These are phyloP conservation scores for Takifugu ocellatus DNA, from an alignment of 2,797 vertebrate genomes.

Conservation along the genomic window DNA sequence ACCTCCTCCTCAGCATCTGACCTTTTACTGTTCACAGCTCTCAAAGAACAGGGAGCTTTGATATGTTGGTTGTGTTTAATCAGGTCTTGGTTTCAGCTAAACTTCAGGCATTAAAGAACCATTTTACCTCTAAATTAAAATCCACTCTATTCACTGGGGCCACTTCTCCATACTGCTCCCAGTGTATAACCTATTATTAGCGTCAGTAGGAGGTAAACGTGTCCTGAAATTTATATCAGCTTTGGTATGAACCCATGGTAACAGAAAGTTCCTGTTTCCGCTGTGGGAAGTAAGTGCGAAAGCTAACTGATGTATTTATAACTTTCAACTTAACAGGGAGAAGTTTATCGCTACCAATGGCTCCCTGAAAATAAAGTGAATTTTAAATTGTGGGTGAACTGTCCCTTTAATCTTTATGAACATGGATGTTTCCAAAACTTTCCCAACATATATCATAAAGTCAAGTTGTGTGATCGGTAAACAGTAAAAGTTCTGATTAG, in stretches of 20 bases:
- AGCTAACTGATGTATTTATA: too few species aligned
- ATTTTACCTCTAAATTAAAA: conserved; percentile 18
- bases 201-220: too few species aligned
- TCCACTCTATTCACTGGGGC: too few species aligned
- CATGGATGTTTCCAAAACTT: not conserved
- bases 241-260: too few species aligned
- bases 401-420: not conserved
- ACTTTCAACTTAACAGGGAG: too few species aligned
- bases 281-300: too few species aligned
- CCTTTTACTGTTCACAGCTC: conserved; percentile 41
- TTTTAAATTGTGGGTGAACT: not conserved
- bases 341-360: too few species aligned
- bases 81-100: not conserved
- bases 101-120: not conserved
- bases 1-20: conserved; percentile 28
- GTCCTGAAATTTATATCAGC: too few species aligned
- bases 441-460: conserved; percentile 34
- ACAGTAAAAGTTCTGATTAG: conserved; percentile 42
- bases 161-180: too few species aligned
- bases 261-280: too few species aligned
- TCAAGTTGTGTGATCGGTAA: conserved; percentile 39
- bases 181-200: too few species aligned
- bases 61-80: not conserved
- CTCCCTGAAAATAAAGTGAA: too few species aligned
- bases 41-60: conserved; percentile 15